Conservation (phyloP, 1,140 invertebrate genomes). For the Gonioctena quinquepunctata region DNA sequence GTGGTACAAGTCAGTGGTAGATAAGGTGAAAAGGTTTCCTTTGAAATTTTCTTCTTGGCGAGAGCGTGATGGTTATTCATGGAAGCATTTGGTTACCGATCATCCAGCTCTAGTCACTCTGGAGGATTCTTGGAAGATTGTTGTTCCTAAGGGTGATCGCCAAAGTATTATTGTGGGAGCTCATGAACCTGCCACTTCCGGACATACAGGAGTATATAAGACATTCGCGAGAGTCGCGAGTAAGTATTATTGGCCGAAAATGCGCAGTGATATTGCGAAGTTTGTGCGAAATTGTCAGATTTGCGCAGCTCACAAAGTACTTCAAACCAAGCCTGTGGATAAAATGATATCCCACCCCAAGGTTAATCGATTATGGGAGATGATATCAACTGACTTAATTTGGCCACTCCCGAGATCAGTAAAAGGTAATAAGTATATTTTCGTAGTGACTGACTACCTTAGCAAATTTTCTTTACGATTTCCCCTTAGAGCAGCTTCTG, state of each 20-base stretch:
- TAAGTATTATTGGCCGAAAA: conserved; percentile 41
- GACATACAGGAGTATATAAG: conserved; percentile 37
- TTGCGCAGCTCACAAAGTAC: conserved; percentile 26
- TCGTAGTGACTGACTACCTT: conserved; percentile 18
- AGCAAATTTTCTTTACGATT: conserved; percentile 15
- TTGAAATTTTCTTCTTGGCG: not conserved
- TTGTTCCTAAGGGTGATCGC: conserved; percentile 32
- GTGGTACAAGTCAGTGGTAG: not conserved
- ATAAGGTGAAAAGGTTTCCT: not conserved
- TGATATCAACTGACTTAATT: conserved; percentile 10
- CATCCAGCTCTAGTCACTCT: not conserved
- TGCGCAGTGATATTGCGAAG: conserved; percentile 29
- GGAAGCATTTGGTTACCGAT: not conserved
- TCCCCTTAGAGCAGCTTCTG: conserved; percentile 10
- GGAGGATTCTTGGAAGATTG: conserved; percentile 35
- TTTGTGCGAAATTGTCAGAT: conserved; percentile 34
- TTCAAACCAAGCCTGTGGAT: conserved; percentile 2
- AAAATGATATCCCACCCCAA: conserved; percentile 34
- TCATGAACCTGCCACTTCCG: conserved; percentile 24
- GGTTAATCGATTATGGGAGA: not conserved
- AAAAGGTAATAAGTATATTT: conserved; percentile 19
- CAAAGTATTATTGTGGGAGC: conserved; percentile 22
- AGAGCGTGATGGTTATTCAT: not conserved
- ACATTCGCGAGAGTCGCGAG: conserved; percentile 22
- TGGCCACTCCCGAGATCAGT: conserved; percentile 3